Conservation (phyloP, 2,113 vertebrate species). For the Suncus etruscus region DNA sequence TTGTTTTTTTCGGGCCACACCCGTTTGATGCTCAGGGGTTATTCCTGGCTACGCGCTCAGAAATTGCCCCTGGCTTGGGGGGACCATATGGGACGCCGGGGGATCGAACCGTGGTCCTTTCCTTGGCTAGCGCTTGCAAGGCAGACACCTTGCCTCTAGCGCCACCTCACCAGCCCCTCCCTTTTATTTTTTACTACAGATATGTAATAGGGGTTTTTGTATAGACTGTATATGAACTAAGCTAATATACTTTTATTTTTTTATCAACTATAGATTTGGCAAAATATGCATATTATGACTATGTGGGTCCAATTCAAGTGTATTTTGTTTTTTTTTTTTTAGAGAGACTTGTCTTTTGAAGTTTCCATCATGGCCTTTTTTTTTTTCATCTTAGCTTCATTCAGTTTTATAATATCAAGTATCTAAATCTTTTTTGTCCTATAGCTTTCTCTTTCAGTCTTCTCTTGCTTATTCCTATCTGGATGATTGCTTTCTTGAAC, state of each 20-base stretch:
- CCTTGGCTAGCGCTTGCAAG: too few species aligned
- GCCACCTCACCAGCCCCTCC: too few species aligned
- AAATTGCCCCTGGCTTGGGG: too few species aligned
- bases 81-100: too few species aligned
- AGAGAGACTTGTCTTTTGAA: not conserved
- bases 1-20: too few species aligned
- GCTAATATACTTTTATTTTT: not conserved
- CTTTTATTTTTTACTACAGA: not conserved
- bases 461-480: not conserved
- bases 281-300: not conserved
- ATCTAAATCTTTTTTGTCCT: not conserved
- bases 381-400: constrained; percentile 8
- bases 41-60: too few species aligned
- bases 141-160: too few species aligned
- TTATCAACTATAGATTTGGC: not conserved
- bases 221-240: constrained; percentile 25
- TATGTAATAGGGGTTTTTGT: not conserved
- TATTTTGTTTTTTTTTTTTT: not conserved
- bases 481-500: not conserved
- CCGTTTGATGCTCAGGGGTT: too few species aligned
- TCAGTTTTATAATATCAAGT: constrained; percentile 2
- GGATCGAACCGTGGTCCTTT: too few species aligned
- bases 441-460: not conserved
- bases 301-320: not conserved
- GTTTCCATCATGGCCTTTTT: constrained; percentile 26